phyloP scores from a whole-genome alignment of 2,888 invertebrate species.

The Drosophila siamana region DNA sequence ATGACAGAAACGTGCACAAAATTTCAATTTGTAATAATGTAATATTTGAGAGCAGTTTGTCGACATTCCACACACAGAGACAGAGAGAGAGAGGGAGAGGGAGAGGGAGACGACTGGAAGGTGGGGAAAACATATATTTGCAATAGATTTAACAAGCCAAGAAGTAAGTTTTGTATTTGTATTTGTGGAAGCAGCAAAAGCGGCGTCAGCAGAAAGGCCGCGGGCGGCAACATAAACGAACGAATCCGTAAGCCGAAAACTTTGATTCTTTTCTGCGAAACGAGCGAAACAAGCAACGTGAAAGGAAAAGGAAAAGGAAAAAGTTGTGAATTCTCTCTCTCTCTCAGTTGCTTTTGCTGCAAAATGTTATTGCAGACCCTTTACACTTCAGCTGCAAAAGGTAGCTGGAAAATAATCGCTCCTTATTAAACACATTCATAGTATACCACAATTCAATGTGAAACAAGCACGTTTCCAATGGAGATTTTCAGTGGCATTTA shows the following conservation, averaged over 20 bases:
- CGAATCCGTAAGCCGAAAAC: slow-evolving; percentile 24
- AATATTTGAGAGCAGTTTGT: slow-evolving; percentile 60
- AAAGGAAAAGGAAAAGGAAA: slow-evolving; percentile 8
- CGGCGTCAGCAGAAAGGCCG: slow-evolving; percentile 10
- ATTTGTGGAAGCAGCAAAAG: slow-evolving; percentile 43
- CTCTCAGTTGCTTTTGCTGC: background rate
- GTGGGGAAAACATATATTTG: slow-evolving; percentile 50
- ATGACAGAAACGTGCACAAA: slow-evolving; percentile 78
- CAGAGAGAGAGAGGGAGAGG: background rate
- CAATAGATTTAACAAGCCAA: slow-evolving; percentile 73
- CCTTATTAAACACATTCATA: slow-evolving; percentile 8
- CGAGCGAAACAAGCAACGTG: too few species aligned
- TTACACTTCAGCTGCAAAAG: slow-evolving; percentile 4
- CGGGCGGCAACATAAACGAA: slow-evolving; percentile 21
- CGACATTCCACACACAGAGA: slow-evolving; percentile 5
- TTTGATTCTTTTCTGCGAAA: slow-evolving; percentile 25
- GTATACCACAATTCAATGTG: background rate
- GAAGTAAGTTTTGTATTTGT: slow-evolving; percentile 53
- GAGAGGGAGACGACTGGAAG: too few species aligned
- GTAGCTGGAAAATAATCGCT: slow-evolving; percentile 4
- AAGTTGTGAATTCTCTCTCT: slow-evolving; percentile 31
- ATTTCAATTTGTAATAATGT: slow-evolving; percentile 74
- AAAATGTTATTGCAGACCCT: slow-evolving; percentile 38
- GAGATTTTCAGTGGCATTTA: slow-evolving; percentile 3
- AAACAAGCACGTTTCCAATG: slow-evolving; percentile 5